phyloP scores from a whole-genome alignment of 1,140 invertebrate genomes.

The Caerostris darwini region DNA sequence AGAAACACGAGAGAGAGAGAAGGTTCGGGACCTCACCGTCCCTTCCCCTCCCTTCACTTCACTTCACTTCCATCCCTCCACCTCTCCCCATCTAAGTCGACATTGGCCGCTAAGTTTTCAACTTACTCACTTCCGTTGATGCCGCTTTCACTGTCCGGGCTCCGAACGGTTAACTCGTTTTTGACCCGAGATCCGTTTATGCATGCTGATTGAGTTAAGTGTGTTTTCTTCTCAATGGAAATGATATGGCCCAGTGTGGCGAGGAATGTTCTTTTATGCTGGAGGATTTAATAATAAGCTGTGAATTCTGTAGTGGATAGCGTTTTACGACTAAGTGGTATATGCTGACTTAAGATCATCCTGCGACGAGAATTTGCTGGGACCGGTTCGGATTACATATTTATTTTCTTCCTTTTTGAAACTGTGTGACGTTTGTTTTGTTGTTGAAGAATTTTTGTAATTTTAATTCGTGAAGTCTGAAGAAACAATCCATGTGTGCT shows the following conservation, averaged over 20 bases:
- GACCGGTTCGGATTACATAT: too few species aligned
- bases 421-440: too few species aligned
- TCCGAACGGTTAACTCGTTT: conserved; percentile 37
- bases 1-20: background rate
- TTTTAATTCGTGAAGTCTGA: too few species aligned
- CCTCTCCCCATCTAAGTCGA: conserved; percentile 46
- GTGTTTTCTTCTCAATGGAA: conserved; percentile 24
- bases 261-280: background rate
- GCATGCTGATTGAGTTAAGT: conserved; percentile 6
- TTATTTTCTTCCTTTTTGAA: too few species aligned
- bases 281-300: too few species aligned
- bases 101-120: conserved; percentile 75
- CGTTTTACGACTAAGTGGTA: too few species aligned
- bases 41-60: conserved; percentile 8
- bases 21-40: conserved; percentile 53
- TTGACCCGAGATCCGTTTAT: conserved; percentile 28
- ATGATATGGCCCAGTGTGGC: conserved; percentile 11
- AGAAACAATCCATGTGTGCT: too few species aligned
- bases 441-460: too few species aligned
- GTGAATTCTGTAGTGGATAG: too few species aligned
- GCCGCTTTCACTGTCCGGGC: conserved; percentile 52
- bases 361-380: too few species aligned
- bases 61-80: background rate
- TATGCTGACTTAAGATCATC: too few species aligned
- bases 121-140: conserved; percentile 67